phyloP scores from a whole-genome alignment of 2,888 invertebrate genomes.

The Protula sp. region DNA sequence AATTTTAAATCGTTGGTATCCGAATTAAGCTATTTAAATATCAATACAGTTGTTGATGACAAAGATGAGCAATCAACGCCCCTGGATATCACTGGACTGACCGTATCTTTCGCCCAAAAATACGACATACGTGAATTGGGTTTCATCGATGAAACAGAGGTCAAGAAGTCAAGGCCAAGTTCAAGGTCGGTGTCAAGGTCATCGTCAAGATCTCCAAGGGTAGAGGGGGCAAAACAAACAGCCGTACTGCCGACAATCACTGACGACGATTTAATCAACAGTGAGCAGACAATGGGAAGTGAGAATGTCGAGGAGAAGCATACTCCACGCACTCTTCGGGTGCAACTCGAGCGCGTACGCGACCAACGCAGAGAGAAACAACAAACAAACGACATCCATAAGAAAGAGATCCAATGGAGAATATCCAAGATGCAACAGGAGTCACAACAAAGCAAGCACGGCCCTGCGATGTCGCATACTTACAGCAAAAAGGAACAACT shows the following conservation, averaged over 20 bases:
- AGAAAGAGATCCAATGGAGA: neutral
- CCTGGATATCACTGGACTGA: neutral
- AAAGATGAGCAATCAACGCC: constrained; percentile 24
- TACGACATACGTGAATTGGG: neutral
- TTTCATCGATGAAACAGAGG: neutral
- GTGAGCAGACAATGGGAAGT: neutral
- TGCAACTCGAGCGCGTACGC: neutral
- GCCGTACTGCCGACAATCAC: too few species aligned
- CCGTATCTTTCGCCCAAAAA: neutral
- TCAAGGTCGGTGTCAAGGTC: neutral
- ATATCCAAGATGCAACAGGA: neutral
- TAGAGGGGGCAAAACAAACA: too few species aligned
- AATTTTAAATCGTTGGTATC: neutral
- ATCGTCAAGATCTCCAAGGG: too few species aligned
- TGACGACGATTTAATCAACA: too few species aligned
- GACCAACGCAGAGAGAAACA: neutral
- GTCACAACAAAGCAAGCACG: neutral
- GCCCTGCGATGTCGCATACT: neutral
- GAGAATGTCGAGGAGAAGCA: neutral
- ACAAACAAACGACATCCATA: neutral
- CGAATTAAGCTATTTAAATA: neutral
- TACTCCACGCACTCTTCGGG: constrained; percentile 1
- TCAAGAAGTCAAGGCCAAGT: neutral
- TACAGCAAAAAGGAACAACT: neutral
- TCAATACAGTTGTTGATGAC: neutral